Percentiles rank a stretch among this genome's conserved stretches.
Conservation (phyloP, 2,888 invertebrate genomes). For the Papilio gigon region DNA sequence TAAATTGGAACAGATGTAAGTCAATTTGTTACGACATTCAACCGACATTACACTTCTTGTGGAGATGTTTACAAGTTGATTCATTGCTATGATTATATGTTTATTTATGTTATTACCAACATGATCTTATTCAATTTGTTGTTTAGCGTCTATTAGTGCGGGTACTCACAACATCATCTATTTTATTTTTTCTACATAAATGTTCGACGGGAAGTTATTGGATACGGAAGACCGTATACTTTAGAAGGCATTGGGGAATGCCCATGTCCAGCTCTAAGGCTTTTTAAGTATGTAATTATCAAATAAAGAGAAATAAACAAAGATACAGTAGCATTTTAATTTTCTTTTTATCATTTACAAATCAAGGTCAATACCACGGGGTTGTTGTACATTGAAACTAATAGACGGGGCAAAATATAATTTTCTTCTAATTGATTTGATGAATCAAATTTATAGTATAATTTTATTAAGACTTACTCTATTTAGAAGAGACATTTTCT, state of each 20-base stretch:
- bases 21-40: conserved; percentile 16
- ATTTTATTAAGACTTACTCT: too few relatives aligned
- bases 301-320: neutral
- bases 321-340: neutral
- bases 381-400: neutral
- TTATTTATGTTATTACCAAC: conserved; percentile 4
- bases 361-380: conserved; percentile 1
- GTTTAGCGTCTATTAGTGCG: conserved; percentile 1
- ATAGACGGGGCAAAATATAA: neutral
- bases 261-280: too few relatives aligned
- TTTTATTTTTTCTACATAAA: neutral
- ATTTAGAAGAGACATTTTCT: too few relatives aligned
- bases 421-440: neutral
- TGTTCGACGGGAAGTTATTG: neutral
- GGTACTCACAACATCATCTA: neutral
- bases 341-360: conserved; percentile 6
- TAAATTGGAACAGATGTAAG: conserved; percentile 23
- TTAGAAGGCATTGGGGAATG: too few relatives aligned
- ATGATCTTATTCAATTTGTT: neutral
- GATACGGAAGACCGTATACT: too few relatives aligned
- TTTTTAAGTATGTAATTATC: too few relatives aligned
- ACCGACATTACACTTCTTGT: neutral
- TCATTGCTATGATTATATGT: conserved; percentile 15
- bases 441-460: too few relatives aligned
- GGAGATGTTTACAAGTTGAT: conserved; percentile 13